These are phyloP conservation scores for Pegoplata infirma DNA, from an alignment of 2,888 invertebrate genomes.

Conservation along the genomic window DNA sequence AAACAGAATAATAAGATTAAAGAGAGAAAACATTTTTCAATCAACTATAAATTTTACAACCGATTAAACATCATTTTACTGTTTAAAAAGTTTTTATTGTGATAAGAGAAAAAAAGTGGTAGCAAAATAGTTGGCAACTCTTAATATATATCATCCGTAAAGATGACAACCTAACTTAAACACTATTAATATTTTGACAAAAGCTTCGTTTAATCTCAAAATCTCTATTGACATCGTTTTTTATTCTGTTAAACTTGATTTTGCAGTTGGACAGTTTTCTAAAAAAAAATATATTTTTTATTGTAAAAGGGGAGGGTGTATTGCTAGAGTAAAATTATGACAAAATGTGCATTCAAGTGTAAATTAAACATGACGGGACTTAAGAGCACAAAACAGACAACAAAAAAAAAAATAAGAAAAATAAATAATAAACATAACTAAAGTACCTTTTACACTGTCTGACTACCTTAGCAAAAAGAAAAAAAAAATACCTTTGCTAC, in stretches of 20 bases:
- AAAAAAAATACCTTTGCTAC: slow-evolving; percentile 5
- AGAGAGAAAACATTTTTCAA: no score
- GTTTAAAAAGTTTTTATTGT: no score
- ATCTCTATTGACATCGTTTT: background rate
- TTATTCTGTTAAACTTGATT: slow-evolving; percentile 23
- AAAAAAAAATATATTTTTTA: slow-evolving; percentile 3
- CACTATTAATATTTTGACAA: background rate
- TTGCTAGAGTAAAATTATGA: slow-evolving; percentile 65
- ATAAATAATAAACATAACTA: slow-evolving; percentile 16
- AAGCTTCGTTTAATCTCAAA: background rate
- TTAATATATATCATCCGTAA: no score
- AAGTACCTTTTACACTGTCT: slow-evolving; percentile 12
- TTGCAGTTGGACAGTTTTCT: slow-evolving; percentile 40
- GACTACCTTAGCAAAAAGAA: background rate
- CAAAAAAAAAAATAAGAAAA: slow-evolving; percentile 25
- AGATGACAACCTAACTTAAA: no score
- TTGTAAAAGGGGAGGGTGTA: background rate
- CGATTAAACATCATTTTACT: no score
- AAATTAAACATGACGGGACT: slow-evolving; percentile 65
- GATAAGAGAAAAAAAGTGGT: no score
- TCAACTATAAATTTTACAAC: no score
- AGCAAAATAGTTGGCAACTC: no score
- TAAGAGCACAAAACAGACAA: slow-evolving; percentile 22
- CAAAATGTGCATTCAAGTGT: slow-evolving; percentile 74
- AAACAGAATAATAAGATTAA: no score